Base-by-base conservation (phyloP, 2,888 invertebrate species). In the Zonitis immaculata region DNA sequence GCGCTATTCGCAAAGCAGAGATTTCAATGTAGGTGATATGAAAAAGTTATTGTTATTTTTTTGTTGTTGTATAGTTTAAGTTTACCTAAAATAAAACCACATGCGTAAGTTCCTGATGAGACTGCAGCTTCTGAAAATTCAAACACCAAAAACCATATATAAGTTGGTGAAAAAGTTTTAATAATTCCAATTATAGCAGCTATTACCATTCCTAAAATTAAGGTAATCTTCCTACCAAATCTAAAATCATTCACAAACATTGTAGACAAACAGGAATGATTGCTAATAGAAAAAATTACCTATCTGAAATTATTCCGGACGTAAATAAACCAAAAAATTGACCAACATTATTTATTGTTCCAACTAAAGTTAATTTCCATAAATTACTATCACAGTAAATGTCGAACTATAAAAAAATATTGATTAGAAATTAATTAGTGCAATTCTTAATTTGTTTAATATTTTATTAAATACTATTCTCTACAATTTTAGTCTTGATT, bases 281-380 rank as follows among this genome's bases (percentile, higher is more conserved):
- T n/a, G n/a, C 77, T 80, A 82, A 61, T 82, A 85, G n/a, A n/a
- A n/a, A n/a, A n/a, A n/a, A n/a, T n/a, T n/a, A n/a, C n/a, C n/a
- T n/a, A 75, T 89, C 89, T 2, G 83, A 87, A 63, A 81, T 77
- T 68, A 76, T 80, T 70, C 81, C 84, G 30, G 77, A 83, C 47
- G 87, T 77, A 14, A 87, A 80, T 74, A 88, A 80, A 7, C 88
- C 85, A 39, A 86, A 75, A 65, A 89, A 86, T 77, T 87, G 87
- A 18, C 88, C 89, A 42, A 86, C 71, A 69, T 86, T 87, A 69
- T 88, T 87, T 5, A 88, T 78, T 1, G 89, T 88, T 8, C 89
- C 89, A 28, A 89, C 82, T 63, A 89, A 67, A 0, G 88, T 82
- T 51, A 86, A 73, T 74, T 86, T 87, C 89, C 89, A 89, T 54